Base-by-base conservation (phyloP, 2,113 vertebrate genomes). In the Lanius collurio region DNA sequence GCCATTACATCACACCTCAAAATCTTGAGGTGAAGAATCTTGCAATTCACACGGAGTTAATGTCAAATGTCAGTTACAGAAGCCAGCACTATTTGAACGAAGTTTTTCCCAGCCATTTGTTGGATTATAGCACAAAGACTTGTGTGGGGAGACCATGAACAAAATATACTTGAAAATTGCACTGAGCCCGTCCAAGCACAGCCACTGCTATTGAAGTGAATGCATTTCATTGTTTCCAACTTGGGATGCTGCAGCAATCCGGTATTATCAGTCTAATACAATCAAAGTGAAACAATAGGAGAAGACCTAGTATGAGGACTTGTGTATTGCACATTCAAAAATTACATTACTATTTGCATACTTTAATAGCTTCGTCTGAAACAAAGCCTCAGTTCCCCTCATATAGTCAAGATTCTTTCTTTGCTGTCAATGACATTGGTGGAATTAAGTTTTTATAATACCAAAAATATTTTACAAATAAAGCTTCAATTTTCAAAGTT, bases 1-100 rank as follows among this genome's bases (percentile, higher is more conserved):
- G 65, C 47, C 0, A 0, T 76, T 73, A 60, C 3, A 37, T 15
- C 1, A 12, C 2, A 4, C 39, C 62, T 87, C 13, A 8, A 55
- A 50, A 64, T 59, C 3, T 11, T 39, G 44, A 87, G 14, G 27
- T 65, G 46, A 24, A 62, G 31, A 23, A 42, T 55, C 65, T 63
- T 85, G 47, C 55, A 55, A 42, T 64, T 93, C 67, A 59, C 47
- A 44, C 21, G 15, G 52, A 87, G 4, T 73, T 90, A 64, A 41
- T 52, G 19, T 46, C 8, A 5, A 56, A 62, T 83, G 13, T 44
- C 74, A 65, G 7, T 53, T 82, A 79, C 15, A 76, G 65, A 42
- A 89, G 24, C 24, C 74, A 85, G 82, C 37, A 42, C 30, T 63
- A 13, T 67, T 46, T 70, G 46, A 77, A 87, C 4, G 21, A 64